Evolutionary conservation across 2,797 vertebrate species (phyloP).

Genomic region (Phataginus tetradactyla): DNA sequence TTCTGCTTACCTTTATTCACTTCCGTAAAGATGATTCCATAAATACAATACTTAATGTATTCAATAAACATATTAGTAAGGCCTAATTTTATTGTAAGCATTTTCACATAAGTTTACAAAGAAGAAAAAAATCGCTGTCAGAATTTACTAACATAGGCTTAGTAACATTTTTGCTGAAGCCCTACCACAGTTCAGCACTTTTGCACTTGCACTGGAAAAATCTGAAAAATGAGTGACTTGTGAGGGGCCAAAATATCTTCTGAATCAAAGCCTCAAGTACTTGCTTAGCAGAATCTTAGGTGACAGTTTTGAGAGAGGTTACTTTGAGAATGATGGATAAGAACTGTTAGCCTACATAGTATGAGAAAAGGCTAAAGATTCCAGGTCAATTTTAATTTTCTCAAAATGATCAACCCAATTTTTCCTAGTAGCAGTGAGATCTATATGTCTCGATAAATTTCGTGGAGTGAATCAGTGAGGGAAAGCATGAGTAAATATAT

Average conservation of each 20-base stretch:
- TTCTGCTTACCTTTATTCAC: constrained; percentile 6
- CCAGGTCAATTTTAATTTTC: constrained; percentile 44
- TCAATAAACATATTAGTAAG: not conserved
- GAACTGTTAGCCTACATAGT: not conserved
- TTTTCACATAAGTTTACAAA: not conserved
- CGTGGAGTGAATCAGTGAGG: not conserved
- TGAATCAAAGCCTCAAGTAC: constrained; percentile 23
- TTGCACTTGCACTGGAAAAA: not conserved
- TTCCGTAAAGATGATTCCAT: not conserved
- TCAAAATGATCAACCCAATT: not conserved
- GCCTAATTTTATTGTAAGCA: not conserved
- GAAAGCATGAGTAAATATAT: not conserved
- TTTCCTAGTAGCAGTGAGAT: not conserved
- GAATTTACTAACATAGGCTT: not conserved
- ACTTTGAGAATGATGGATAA: constrained; percentile 4
- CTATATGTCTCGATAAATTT: not conserved
- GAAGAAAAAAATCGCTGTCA: not conserved
- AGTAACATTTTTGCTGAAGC: constrained; percentile 22
- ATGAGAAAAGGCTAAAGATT: not conserved
- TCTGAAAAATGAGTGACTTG: not conserved
- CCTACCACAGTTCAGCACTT: not conserved
- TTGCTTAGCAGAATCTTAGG: not conserved
- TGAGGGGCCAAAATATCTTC: not conserved
- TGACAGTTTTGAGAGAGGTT: not conserved
- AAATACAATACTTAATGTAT: not conserved